Percentiles rank a stretch among this genome's conserved stretches.
Evolutionary conservation across 2,113 vertebrate species (phyloP).

Genomic region (Todiramphus saurophagus): DNA sequence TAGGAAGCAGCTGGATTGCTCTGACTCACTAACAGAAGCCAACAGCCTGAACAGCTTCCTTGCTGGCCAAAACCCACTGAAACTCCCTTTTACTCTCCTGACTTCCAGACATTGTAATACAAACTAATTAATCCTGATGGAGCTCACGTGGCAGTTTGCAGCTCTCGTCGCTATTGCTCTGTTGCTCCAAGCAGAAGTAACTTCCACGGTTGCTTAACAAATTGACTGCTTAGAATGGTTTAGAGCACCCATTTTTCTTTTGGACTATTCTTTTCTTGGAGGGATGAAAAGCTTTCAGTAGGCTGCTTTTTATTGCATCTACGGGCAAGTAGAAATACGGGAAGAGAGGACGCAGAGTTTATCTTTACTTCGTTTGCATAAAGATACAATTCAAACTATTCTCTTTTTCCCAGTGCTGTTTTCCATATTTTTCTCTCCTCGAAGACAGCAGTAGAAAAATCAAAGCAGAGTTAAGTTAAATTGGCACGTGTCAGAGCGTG

Average conservation of each 20-base stretch:
- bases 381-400: slow-evolving; percentile 48
- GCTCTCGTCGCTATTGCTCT: not conserved
- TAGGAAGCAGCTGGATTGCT: not conserved
- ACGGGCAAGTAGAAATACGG: not conserved
- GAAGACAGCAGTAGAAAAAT: not conserved
- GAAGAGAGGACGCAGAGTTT: slow-evolving; percentile 6
- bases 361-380: slow-evolving; percentile 59
- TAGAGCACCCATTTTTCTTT: slow-evolving; percentile 54
- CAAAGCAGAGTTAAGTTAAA: not conserved
- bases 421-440: slow-evolving; percentile 2
- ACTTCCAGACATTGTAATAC: not conserved
- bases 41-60: not conserved
- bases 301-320: not conserved
- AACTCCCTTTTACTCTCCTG: slow-evolving; percentile 1
- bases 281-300: slow-evolving; percentile 17
- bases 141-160: not conserved
- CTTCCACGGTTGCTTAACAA: slow-evolving; percentile 42
- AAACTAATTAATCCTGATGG: slow-evolving; percentile 54
- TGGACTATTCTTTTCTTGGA: not conserved
- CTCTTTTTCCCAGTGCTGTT: not conserved
- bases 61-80: not conserved
- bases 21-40: not conserved
- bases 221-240: slow-evolving; percentile 50
- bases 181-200: not conserved
- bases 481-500: not conserved